Base-by-base conservation (phyloP, 2,888 invertebrate species). In the Alentia gelatinosa region DNA sequence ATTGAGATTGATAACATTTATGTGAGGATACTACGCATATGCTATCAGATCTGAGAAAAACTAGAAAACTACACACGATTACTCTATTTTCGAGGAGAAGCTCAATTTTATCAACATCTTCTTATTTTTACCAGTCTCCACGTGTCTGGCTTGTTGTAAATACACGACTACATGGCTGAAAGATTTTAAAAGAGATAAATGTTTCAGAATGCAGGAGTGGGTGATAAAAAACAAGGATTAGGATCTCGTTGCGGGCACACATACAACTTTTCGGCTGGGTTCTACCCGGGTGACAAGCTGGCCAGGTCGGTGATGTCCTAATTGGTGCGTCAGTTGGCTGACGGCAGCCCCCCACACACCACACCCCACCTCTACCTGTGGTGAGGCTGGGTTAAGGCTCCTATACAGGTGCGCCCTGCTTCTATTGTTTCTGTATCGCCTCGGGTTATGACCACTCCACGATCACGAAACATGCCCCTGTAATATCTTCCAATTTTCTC, bases 381-480 rank as follows among this genome's bases (percentile, higher is more conserved):
- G 4, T 30, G 30, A 9, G 26, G 30, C 68, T 68, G 4, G 3
- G 56, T 7, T 42, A 42, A 42, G 47, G 47, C n/a, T 19, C 56
- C 56, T n/a, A 56, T 12, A 4, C 56, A 56, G 56, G 9, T 56
- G 5, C 47, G n/a, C 47, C 15, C 47, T 42, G 47, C 47, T n/a
- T n/a, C 68, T 15, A 68, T 68, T 68, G 68, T 68, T 68, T 68
- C 68, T 30, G 68, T 12, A 68, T 12, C 1, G 68, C 68, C 68
- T 30, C 68, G 1, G 68, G 68, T 68, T 26, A 68, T 68, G 26
- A 15, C n/a, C 23, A 30, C 68, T 39, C 37, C 15, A 37, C 83
- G n/a, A 83, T 23, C 83, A 83, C 83, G 83, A 83, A 4, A 83
- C 83, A 83, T 83, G 39, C 83, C 83, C 39, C 75, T 75, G 37